phyloP scores from a whole-genome alignment of 2,888 invertebrate genomes.

The Neoascia interrupta region DNA sequence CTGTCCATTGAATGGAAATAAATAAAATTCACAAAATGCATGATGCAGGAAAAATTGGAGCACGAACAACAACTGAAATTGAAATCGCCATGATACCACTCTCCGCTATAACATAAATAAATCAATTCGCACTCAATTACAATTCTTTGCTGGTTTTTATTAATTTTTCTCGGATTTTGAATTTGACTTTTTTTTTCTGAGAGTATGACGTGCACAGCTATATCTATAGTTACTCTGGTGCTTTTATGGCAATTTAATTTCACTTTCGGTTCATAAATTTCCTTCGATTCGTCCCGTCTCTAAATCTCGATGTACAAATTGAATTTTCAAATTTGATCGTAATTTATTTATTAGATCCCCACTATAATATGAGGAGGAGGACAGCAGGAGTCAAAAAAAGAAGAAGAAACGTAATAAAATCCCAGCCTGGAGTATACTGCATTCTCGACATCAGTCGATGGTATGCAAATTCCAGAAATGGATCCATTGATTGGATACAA shows the following conservation, averaged over 20 bases:
- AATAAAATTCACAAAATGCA: conserved; percentile 67
- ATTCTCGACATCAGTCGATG: conserved; percentile 26
- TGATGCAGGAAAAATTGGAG: conserved; percentile 69
- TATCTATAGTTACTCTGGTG: background rate
- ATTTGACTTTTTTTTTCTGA: conserved; percentile 13
- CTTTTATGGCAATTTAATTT: conserved; percentile 46
- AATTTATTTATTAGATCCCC: conserved; percentile 68
- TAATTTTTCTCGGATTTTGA: conserved; percentile 64
- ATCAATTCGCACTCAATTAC: conserved; percentile 71
- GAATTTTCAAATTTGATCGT: conserved; percentile 70
- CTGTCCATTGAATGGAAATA: conserved; percentile 50
- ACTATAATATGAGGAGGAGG: background rate
- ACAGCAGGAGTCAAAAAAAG: too few species aligned
- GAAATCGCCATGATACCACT: conserved; percentile 35
- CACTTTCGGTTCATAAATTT: conserved; percentile 65
- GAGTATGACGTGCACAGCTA: background rate
- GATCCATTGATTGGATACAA: conserved; percentile 56
- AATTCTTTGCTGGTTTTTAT: conserved; percentile 67
- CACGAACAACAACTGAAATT: conserved; percentile 67
- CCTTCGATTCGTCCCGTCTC: conserved; percentile 14
- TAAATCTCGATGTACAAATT: conserved; percentile 51
- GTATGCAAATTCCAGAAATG: conserved; percentile 67
- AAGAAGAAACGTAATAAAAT: too few species aligned
- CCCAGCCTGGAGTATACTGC: too few species aligned
- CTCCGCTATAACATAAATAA: conserved; percentile 67